phyloP scores from a whole-genome alignment of 1,140 invertebrate species.

The Drosophila sturtevanti region DNA sequence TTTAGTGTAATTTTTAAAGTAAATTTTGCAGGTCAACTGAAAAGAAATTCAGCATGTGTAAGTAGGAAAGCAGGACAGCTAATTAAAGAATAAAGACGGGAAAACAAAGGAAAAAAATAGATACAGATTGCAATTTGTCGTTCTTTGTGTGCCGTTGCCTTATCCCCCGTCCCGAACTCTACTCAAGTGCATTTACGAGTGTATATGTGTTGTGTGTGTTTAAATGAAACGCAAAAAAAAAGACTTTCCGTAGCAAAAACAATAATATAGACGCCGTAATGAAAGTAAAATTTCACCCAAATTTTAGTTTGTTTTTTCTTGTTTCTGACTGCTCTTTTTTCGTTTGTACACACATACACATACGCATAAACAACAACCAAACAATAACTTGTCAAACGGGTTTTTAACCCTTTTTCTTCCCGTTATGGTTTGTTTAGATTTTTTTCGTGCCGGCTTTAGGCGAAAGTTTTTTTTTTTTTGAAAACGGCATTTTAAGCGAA shows the following conservation, averaged over 20 bases:
- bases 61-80: constrained; percentile 17
- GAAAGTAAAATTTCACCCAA: constrained; percentile 79
- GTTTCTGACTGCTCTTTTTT: not conserved
- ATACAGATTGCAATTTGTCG: constrained; percentile 35
- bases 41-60: constrained; percentile 36
- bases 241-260: constrained; percentile 31
- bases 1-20: constrained; percentile 3
- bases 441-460: constrained; percentile 59
- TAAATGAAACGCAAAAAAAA: constrained; percentile 65
- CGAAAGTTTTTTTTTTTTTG: constrained; percentile 64
- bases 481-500: constrained; percentile 50
- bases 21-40: constrained; percentile 6
- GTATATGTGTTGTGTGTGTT: constrained; percentile 27
- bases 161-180: not conserved
- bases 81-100: not conserved
- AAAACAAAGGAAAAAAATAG: too few relatives aligned
- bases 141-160: constrained; percentile 30
- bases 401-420: constrained; percentile 53
- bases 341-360: constrained; percentile 4
- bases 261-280: constrained; percentile 51
- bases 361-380: constrained; percentile 10
- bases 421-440: constrained; percentile 61
- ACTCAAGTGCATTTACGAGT: constrained; percentile 22
- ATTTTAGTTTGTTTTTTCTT: constrained; percentile 57
- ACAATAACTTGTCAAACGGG: constrained; percentile 62